Conservation (phyloP, 2,113 vertebrate species). For the Notarius lentiginosus region DNA sequence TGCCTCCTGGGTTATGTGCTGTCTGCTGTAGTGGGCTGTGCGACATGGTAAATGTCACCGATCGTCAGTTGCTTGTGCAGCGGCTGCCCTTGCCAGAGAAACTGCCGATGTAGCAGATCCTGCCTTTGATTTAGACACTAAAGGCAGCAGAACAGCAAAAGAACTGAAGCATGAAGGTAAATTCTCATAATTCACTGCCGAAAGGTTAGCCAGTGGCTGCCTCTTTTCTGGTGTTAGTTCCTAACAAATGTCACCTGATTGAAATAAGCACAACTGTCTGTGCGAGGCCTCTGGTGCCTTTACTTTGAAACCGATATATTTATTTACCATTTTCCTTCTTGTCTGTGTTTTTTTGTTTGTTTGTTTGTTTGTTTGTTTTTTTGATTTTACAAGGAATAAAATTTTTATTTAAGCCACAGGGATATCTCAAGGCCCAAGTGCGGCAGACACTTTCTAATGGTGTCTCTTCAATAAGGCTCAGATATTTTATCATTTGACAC, state of each 20-base stretch:
- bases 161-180: conserved; percentile 93
- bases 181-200: conserved; percentile 95
- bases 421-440: conserved; percentile 50
- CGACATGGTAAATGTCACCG: conserved; percentile 74
- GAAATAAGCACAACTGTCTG: conserved; percentile 66
- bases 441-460: conserved; percentile 32
- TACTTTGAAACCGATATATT: conserved; percentile 66
- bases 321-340: conserved; percentile 51
- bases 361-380: conserved; percentile 49
- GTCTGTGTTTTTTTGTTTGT: conserved; percentile 25
- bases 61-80: conserved; percentile 66
- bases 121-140: conserved; percentile 93
- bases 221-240: conserved; percentile 77
- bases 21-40: conserved; percentile 55
- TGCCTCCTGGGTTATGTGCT: conserved; percentile 46
- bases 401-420: conserved; percentile 58
- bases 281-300: conserved; percentile 43
- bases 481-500: conserved; percentile 34
- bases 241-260: conserved; percentile 85
- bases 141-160: conserved; percentile 80
- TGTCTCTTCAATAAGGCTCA: conserved; percentile 35
- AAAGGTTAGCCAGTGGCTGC: conserved; percentile 85
- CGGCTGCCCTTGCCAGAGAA: conserved; percentile 82
- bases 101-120: conserved; percentile 86
- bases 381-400: conserved; percentile 54